These are phyloP conservation scores for Hycleus phaleratus DNA, from an alignment of 1,140 invertebrate species.

Conservation along the genomic window DNA sequence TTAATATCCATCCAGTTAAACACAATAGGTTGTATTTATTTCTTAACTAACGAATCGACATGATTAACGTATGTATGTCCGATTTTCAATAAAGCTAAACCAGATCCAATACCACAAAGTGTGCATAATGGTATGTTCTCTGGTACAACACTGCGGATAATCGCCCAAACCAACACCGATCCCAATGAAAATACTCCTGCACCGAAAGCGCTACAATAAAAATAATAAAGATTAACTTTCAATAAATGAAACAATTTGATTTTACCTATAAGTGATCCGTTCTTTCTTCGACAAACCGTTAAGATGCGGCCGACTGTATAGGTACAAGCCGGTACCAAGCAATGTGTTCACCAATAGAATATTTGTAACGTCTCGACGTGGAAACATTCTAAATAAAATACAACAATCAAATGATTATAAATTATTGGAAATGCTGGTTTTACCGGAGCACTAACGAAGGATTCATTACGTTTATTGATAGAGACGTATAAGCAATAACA, in stretches of 20 bases:
- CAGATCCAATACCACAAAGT: slow-evolving; percentile 52
- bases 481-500: slow-evolving; percentile 50
- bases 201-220: slow-evolving; percentile 49
- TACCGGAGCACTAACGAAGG: slow-evolving; percentile 52
- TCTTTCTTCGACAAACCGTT: slow-evolving; percentile 39
- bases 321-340: slow-evolving; percentile 53
- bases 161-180: slow-evolving; percentile 63
- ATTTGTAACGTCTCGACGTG: slow-evolving; percentile 52
- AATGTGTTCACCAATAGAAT: slow-evolving; percentile 49
- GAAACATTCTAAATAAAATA: slow-evolving; percentile 46
- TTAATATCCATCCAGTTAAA: not conserved
- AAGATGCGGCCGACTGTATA: slow-evolving; percentile 55
- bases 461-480: slow-evolving; percentile 62
- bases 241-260: not conserved
- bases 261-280: slow-evolving; percentile 49
- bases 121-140: slow-evolving; percentile 53
- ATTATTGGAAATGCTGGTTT: slow-evolving; percentile 4
- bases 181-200: slow-evolving; percentile 62
- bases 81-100: slow-evolving; percentile 50
- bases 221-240: not conserved
- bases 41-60: slow-evolving; percentile 32
- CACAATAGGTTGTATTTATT: not conserved
- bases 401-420: not conserved
- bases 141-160: slow-evolving; percentile 57
- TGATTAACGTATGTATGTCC: slow-evolving; percentile 49